Evolutionary conservation across 2,797 vertebrate species (phyloP), one percentile per base, ranked within the genome.

Genomic region (Chromobotia macracanthus): DNA sequence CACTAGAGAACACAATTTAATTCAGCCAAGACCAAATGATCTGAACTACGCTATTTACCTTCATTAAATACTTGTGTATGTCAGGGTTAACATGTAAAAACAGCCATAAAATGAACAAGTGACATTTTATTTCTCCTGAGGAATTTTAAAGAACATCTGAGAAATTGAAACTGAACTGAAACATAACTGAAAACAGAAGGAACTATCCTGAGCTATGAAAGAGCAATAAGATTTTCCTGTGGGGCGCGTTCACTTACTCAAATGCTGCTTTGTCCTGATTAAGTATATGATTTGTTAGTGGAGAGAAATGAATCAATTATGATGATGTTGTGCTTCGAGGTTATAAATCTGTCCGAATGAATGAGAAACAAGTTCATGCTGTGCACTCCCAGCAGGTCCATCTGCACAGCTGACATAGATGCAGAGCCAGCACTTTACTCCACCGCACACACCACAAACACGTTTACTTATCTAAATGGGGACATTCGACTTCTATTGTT

Each of bases 341-440:
- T 79, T 68, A 70, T 61, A 60, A 72, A 67, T 66, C 81, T 67
- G 60, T 48, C 41, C 81, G 56, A 75, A 67, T 81, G 6, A 13
- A 44, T 50, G n/a, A 18, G 56, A 5, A 28, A 5, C 41, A 50
- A 28, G 2, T 31, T 56, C 55, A 23, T 77, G 80, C 67, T 50
- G 85, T 76, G 71, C 72, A 86, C 78, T 48, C 82, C 65, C 84
- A 84, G 91, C 80, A 81, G 84, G 89, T 84, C 84, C 87, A 86
- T 83, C 79, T 87, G 87, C 68, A 77, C 56, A 79, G 58, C 82
- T 69, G 87, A 82, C 84, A 85, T 77, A 60, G 76, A 66, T 64
- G 55, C 75, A 48, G 60, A 64, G 80, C 77, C 3, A 79, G 72
- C 41, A 31, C 41, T 9, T 44, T 44, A 11, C 10, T 44, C 41